Percentiles rank a stretch among this genome's conserved stretches.
Conservation (phyloP, 1,140 invertebrate species). For the Drosophila malerkotliana region DNA sequence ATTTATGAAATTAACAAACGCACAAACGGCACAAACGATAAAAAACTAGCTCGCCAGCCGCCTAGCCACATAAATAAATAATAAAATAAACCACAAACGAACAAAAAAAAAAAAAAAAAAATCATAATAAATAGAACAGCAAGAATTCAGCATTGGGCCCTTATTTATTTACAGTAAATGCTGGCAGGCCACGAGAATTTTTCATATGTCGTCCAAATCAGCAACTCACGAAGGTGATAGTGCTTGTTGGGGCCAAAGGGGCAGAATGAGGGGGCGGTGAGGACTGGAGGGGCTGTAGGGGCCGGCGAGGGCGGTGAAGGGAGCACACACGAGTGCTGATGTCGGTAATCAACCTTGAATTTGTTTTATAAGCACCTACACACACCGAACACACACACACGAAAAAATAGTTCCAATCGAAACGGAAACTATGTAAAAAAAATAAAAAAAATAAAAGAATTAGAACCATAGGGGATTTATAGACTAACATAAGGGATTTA, state of each 20-base stretch:
- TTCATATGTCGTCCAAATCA: conserved; percentile 71
- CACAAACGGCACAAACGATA: conserved; percentile 35
- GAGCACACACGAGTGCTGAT: conserved; percentile 22
- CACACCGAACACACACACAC: conserved; percentile 10
- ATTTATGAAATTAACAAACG: conserved; percentile 78
- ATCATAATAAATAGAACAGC: conserved; percentile 20
- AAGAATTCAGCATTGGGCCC: conserved; percentile 40
- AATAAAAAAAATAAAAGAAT: conserved; percentile 27
- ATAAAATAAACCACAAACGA: conserved; percentile 54
- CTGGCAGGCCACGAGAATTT: conserved; percentile 51
- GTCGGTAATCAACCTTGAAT: conserved; percentile 79
- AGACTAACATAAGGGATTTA: not conserved
- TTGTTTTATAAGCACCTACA: conserved; percentile 61
- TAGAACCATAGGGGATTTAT: conserved; percentile 13
- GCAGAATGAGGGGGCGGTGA: not conserved
- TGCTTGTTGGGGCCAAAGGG: conserved; percentile 31
- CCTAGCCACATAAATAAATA: conserved; percentile 65
- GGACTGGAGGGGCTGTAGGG: not conserved
- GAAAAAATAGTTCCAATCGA: conserved; percentile 12
- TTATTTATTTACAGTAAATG: conserved; percentile 51
- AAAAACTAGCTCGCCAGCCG: conserved; percentile 41
- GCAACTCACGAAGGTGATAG: conserved; percentile 51
- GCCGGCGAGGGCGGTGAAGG: not conserved
- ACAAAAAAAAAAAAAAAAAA: conserved; percentile 9
- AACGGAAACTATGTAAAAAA: conserved; percentile 34